A percentile compares a stretch with the other conserved stretches of the same genome.
Evolutionary conservation across 64 coral and sea anemone genomes (phyloP).

Genomic region (Stichodactyla helianthus): DNA sequence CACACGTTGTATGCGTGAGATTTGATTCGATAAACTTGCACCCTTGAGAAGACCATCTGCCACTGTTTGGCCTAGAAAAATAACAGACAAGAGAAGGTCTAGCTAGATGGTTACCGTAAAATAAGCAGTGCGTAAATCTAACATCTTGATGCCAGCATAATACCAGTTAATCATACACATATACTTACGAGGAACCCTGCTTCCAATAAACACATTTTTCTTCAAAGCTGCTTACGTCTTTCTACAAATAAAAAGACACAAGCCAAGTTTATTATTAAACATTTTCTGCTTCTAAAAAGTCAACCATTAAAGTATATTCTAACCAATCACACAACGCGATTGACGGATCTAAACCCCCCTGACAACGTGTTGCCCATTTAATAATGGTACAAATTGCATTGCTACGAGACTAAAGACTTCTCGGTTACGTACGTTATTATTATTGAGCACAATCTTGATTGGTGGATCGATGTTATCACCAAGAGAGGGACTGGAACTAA

Average conservation of each 20-base stretch:
- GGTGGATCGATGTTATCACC: constrained; percentile 33
- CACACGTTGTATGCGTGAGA: constrained; percentile 56
- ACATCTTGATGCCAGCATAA: too few relatives aligned
- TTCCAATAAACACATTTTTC: constrained; percentile 66
- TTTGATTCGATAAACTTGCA: constrained; percentile 48
- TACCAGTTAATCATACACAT: too few relatives aligned
- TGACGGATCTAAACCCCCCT: too few relatives aligned
- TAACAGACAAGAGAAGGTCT: neutral
- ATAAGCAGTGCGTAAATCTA: neutral
- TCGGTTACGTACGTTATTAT: constrained; percentile 47
- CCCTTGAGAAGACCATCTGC: constrained; percentile 50
- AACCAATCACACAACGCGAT: too few relatives aligned
- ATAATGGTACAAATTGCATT: too few relatives aligned
- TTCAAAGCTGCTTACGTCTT: constrained; percentile 43
- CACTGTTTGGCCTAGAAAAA: constrained; percentile 8
- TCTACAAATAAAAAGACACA: constrained; percentile 9
- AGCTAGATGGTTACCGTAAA: neutral
- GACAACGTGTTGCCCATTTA: too few relatives aligned
- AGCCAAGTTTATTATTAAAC: neutral
- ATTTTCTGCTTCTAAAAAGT: too few relatives aligned
- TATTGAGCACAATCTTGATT: constrained; percentile 43
- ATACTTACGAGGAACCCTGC: neutral
- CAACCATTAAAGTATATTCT: too few relatives aligned
- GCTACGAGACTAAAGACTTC: neutral
- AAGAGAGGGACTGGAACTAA: constrained; percentile 25